Base-by-base conservation (phyloP, 2,113 vertebrate genomes). In the Solea senegalensis region DNA sequence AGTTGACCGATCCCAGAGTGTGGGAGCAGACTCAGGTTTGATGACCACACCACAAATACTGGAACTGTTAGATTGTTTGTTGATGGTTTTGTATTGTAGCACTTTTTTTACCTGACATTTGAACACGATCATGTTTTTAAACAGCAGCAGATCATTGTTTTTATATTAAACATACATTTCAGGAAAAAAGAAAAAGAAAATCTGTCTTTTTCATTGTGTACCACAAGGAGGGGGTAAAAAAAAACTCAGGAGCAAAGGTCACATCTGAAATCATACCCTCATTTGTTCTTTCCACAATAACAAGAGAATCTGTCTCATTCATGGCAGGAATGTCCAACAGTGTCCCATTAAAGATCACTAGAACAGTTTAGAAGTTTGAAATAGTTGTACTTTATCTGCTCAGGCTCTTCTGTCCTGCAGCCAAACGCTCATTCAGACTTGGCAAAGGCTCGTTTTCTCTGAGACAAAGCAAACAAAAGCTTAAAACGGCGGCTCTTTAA, bases 101-200 rank as follows among this genome's bases (percentile, higher is more conserved):
- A 85, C 82, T 80, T 85, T 82, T 80, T 82, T 34, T 80, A 80
- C 43, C 65, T 34, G 69, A 75, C 16, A 12, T 80, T 67, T 81
- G 65, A 70, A 56, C 0, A 4, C 8, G 28, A 57, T 76, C 41
- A 0, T 69, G 65, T 74, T 75, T 64, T 58, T 41, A 43, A 28
- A 34, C 34, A 34, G 45, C 57, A n/a, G 49, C 45, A 61, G 27
- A 66, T 71, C 9, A 28, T 26, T 46, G 69, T 75, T 83, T 81
- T 80, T 84, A 69, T 78, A 79, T 44, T 51, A 21, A 66, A 74
- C 39, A 9, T 15, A 51, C 64, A 63, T 62, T 69, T 73, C 48
- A 60, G 34, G 40, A 58, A 15, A 39, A 61, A 6, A 46, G 11
- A 46, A 13, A 46, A 13, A 53, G 21, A 53, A 53, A 53, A 7